Conservation (phyloP, 2,797 vertebrate species). For the Alosa sapidissima region DNA sequence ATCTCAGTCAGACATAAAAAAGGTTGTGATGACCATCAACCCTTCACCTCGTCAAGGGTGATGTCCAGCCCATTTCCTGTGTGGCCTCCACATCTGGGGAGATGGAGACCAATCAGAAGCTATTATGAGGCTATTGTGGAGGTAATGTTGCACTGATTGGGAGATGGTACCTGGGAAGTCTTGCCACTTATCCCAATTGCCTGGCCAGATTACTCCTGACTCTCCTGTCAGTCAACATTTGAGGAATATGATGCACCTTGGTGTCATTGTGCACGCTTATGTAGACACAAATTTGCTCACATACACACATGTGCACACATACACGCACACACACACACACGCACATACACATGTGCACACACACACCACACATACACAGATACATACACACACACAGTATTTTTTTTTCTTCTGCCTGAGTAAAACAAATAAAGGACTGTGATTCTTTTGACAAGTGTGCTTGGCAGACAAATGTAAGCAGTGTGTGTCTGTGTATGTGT, state of each 20-base stretch:
- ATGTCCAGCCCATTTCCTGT: neutral
- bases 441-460: slow-evolving; percentile 57
- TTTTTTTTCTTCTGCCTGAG: slow-evolving; percentile 1
- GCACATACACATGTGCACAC: neutral
- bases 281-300: neutral
- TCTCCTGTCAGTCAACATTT: neutral
- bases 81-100: neutral
- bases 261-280: neutral
- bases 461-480: slow-evolving; percentile 57
- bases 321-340: neutral
- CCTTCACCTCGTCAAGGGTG: neutral
- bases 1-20: neutral
- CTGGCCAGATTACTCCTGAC: neutral
- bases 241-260: neutral
- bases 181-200: neutral
- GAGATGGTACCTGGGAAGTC: neutral
- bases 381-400: neutral
- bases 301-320: neutral
- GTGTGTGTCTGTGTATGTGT: neutral
- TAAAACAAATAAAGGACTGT: slow-evolving; percentile 44
- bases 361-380: neutral
- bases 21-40: neutral
- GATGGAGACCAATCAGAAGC: neutral
- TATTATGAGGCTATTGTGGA: neutral
- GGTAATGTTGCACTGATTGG: slow-evolving; percentile 11